Conservation (phyloP, 2,113 vertebrate genomes). For the Leucopsar rothschildi region DNA sequence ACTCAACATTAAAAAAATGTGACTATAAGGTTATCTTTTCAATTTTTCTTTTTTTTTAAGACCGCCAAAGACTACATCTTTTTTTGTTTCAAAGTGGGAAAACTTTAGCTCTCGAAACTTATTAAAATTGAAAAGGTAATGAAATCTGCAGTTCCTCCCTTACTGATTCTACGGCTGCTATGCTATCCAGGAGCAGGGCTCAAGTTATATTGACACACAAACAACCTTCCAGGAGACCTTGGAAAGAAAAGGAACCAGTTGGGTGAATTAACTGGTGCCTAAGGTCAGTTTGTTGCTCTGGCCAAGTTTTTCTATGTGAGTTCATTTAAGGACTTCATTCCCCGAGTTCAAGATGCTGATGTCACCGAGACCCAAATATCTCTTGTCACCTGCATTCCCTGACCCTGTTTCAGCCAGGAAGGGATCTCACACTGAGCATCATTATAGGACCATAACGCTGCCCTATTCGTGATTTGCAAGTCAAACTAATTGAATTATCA, state of each 20-base stretch:
- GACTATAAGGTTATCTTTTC: not conserved
- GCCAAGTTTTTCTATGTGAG: not conserved
- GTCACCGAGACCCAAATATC: not conserved
- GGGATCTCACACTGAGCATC: not conserved
- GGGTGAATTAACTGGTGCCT: not conserved
- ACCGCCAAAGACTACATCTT: not conserved
- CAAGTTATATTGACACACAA: not conserved
- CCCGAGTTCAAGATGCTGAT: not conserved
- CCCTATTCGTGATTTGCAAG: not conserved
- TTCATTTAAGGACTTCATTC: not conserved
- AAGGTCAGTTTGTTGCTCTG: not conserved
- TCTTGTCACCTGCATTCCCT: not conserved
- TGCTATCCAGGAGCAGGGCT: not conserved
- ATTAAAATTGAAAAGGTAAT: not conserved
- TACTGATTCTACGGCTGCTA: not conserved
- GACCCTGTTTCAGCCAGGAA: not conserved
- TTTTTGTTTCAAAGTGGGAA: not conserved
- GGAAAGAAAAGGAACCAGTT: not conserved
- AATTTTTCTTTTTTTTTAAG: not conserved
- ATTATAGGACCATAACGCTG: not conserved
- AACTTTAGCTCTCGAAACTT: not conserved
- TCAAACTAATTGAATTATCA: not conserved
- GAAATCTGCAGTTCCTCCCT: not conserved
- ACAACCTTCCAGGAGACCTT: not conserved
- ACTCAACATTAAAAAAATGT: not conserved